Conservation (phyloP, 2,888 invertebrate genomes). For the Hyles lineata region DNA sequence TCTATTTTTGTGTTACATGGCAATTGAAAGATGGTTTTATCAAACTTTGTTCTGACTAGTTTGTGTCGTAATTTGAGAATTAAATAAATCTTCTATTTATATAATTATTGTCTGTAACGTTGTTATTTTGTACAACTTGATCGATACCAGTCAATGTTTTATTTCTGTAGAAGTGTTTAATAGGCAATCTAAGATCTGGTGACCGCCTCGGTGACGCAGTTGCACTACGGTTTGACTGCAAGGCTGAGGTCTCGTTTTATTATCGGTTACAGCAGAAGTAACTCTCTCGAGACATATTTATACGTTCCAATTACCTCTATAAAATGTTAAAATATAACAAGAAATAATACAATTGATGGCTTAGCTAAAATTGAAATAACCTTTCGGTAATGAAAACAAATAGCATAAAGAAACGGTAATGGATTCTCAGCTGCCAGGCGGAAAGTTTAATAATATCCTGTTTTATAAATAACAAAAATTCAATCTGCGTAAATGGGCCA, state of each 20-base stretch:
- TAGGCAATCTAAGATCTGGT: no score
- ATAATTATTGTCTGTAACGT: not conserved
- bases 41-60: not conserved
- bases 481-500: constrained; percentile 31
- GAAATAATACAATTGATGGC: not conserved
- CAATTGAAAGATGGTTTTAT: not conserved
- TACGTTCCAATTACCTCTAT: not conserved
- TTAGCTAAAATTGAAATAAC: constrained; percentile 25
- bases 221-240: no score
- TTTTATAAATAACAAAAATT: constrained; percentile 36
- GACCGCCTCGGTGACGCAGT: no score
- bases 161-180: no score
- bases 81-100: not conserved
- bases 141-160: no score
- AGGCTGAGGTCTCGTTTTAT: no score
- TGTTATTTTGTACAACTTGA: no score
- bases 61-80: not conserved
- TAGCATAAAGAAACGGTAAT: constrained; percentile 31
- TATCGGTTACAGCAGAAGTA: no score
- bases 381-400: constrained; percentile 38
- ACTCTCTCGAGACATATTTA: not conserved
- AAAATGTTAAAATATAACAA: not conserved
- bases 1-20: not conserved
- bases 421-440: constrained; percentile 28
- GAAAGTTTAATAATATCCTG: constrained; percentile 24